These are phyloP conservation scores for Plotosus lineatus DNA, from an alignment of 2,113 vertebrate genomes.

Conservation along the genomic window DNA sequence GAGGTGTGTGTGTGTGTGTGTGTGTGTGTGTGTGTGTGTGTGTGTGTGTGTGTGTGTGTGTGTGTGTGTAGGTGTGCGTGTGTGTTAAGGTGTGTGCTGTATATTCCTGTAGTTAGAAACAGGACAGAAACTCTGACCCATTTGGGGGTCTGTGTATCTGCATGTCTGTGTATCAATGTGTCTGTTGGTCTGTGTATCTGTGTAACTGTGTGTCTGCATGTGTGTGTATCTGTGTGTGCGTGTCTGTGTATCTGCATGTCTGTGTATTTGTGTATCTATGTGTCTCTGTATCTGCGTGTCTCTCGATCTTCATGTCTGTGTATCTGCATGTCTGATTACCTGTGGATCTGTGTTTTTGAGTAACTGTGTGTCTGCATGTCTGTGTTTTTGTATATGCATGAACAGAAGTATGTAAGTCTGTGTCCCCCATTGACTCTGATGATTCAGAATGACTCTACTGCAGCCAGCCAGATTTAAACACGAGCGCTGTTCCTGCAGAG, in stretches of 20 bases:
- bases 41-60: not conserved
- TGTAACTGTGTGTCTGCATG: too few relatives aligned
- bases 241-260: not conserved
- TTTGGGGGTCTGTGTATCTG: too few relatives aligned
- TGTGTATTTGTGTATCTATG: too few relatives aligned
- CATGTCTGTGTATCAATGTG: too few relatives aligned
- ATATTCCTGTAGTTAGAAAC: not conserved
- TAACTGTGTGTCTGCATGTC: not conserved
- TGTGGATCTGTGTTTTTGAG: not conserved
- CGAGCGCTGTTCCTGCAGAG: slow-evolving; percentile 54
- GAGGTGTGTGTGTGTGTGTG: not conserved
- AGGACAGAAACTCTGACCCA: not conserved
- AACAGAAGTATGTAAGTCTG: too few relatives aligned
- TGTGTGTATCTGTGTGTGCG: too few relatives aligned
- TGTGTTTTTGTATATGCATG: too few relatives aligned
- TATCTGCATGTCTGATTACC: not conserved
- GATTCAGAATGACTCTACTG: slow-evolving; percentile 69
- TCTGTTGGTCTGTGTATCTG: too few relatives aligned
- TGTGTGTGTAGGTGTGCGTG: not conserved
- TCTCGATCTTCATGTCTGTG: too few relatives aligned
- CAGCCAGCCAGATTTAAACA: slow-evolving; percentile 71
- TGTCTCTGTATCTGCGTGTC: too few relatives aligned
- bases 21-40: not conserved
- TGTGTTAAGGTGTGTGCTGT: not conserved
- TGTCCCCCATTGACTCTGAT: slow-evolving; percentile 67